Evolutionary conservation across 2,888 invertebrate species (phyloP).

Genomic region (Leptogaster cylindrica): DNA sequence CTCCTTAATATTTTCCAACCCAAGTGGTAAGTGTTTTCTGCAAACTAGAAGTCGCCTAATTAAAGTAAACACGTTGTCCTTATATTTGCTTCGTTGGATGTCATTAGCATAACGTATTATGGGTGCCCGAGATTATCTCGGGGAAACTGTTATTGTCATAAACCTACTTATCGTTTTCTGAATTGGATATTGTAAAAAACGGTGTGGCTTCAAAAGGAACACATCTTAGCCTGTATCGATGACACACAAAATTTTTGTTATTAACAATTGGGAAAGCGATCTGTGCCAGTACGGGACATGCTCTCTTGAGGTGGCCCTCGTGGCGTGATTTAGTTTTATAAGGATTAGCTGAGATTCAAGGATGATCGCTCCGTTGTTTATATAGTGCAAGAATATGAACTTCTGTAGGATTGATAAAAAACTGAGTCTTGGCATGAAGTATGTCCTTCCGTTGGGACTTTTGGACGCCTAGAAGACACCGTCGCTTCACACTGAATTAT

Average conservation of each 20-base stretch:
- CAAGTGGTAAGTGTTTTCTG: slow-evolving; percentile 30
- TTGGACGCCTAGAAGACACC: no score
- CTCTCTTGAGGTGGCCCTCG: not conserved
- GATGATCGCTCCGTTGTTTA: no score
- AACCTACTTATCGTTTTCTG: not conserved
- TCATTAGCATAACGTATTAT: slow-evolving; percentile 40
- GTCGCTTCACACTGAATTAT: no score
- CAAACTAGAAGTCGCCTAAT: slow-evolving; percentile 33
- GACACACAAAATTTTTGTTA: slow-evolving; percentile 32
- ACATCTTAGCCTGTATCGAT: slow-evolving; percentile 26
- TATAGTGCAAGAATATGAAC: not conserved
- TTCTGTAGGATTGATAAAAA: not conserved
- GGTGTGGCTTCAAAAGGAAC: slow-evolving; percentile 24
- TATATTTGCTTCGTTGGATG: slow-evolving; percentile 37
- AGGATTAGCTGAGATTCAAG: slow-evolving; percentile 24
- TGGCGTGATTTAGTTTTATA: slow-evolving; percentile 36
- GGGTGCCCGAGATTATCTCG: slow-evolving; percentile 29
- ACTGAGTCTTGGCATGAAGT: not conserved
- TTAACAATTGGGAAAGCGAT: slow-evolving; percentile 19
- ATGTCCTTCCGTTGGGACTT: no score
- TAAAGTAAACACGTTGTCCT: slow-evolving; percentile 40
- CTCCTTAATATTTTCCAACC: slow-evolving; percentile 31
- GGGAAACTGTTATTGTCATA: slow-evolving; percentile 5
- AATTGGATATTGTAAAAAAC: not conserved
- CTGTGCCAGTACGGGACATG: no score